Evolutionary conservation across 1,140 invertebrate genomes (phyloP).

Genomic region (Apis laboriosa): DNA sequence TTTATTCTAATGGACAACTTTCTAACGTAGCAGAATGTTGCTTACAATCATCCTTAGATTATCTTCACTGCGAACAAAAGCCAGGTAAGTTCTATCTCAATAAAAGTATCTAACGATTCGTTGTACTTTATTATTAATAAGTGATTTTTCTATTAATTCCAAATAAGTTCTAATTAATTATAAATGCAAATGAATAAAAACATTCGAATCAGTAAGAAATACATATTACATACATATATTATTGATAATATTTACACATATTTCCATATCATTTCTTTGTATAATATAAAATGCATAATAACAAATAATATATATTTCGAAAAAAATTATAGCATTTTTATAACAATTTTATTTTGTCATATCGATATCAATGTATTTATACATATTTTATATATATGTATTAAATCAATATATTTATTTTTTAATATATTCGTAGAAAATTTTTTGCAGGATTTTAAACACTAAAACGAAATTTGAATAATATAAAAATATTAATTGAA

Average conservation of each 20-base stretch:
- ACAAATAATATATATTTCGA: background rate
- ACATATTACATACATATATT: background rate
- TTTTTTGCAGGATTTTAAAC: too few species aligned
- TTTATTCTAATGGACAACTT: slow-evolving; percentile 73
- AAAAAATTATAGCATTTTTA: background rate
- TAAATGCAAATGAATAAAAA: background rate
- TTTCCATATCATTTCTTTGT: background rate
- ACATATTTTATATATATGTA: too few species aligned
- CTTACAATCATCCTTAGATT: slow-evolving; percentile 69
- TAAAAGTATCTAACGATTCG: too few species aligned
- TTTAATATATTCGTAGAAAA: too few species aligned
- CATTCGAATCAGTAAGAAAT: background rate
- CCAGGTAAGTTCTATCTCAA: slow-evolving; percentile 66
- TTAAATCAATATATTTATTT: too few species aligned
- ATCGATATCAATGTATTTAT: too few species aligned
- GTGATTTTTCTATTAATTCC: too few species aligned
- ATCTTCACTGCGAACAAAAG: slow-evolving; percentile 67
- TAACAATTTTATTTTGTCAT: background rate
- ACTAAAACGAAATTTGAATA: too few species aligned
- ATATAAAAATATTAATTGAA: too few species aligned
- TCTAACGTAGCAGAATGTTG: slow-evolving; percentile 53
- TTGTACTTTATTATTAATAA: background rate
- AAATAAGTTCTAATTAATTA: too few species aligned
- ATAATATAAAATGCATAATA: background rate
- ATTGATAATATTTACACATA: background rate